These are phyloP conservation scores for Polypterus bichir DNA, from an alignment of 2,113 vertebrate species.

Conservation along the genomic window DNA sequence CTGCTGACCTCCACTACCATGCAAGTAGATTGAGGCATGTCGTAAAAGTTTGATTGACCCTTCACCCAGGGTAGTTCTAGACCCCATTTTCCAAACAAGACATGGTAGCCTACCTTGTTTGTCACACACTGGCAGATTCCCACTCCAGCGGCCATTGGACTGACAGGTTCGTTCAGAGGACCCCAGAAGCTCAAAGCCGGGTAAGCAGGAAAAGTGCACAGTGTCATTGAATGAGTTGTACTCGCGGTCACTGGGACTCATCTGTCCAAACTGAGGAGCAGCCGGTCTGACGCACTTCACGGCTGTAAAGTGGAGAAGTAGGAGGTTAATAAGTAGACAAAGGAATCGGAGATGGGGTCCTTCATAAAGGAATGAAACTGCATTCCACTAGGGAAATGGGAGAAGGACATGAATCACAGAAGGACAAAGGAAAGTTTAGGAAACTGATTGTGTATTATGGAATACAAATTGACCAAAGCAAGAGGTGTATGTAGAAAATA, in stretches of 20 bases:
- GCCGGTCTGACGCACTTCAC: neutral
- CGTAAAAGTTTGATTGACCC: neutral
- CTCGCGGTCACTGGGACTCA: neutral
- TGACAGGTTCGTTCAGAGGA: neutral
- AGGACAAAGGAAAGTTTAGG: neutral
- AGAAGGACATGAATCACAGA: neutral
- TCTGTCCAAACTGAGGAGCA: neutral
- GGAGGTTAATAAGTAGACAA: neutral
- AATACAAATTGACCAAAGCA: neutral
- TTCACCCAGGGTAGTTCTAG: neutral
- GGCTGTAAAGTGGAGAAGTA: neutral
- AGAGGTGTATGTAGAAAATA: too few relatives aligned
- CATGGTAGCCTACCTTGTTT: neutral
- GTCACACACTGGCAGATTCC: neutral
- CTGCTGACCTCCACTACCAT: too few relatives aligned
- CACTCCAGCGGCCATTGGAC: constrained; percentile 4
- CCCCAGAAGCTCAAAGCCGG: neutral
- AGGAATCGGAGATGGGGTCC: neutral
- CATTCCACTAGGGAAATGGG: neutral
- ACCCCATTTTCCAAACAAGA: neutral
- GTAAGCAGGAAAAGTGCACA: neutral
- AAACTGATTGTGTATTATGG: neutral
- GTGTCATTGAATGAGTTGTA: neutral
- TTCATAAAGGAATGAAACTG: neutral
- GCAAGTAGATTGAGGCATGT: too few relatives aligned